These are phyloP conservation scores for Malurus elegans DNA, from an alignment of 2,113 vertebrate genomes.

Conservation along the genomic window DNA sequence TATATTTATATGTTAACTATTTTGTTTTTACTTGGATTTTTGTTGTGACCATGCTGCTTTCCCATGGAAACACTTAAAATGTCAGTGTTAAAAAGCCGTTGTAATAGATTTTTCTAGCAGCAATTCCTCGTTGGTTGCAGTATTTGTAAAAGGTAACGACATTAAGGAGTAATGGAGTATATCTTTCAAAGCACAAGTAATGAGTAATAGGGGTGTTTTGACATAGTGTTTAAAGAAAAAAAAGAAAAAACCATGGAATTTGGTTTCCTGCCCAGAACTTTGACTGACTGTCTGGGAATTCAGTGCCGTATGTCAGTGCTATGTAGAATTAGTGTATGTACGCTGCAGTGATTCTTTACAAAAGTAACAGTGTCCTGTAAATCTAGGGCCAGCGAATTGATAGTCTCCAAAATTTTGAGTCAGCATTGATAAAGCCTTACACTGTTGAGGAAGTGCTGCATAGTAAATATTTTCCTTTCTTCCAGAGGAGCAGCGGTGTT, in stretches of 20 bases:
- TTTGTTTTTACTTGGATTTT: neutral
- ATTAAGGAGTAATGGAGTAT: slow-evolving; percentile 3
- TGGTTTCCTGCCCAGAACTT: slow-evolving; percentile 46
- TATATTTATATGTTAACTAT: neutral
- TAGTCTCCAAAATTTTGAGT: neutral
- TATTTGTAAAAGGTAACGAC: neutral
- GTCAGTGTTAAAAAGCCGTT: neutral
- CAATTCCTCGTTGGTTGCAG: neutral
- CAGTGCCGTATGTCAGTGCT: neutral
- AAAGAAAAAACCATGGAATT: slow-evolving; percentile 21
- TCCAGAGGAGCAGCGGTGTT: neutral
- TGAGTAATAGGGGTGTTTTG: slow-evolving; percentile 34
- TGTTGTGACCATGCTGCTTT: neutral
- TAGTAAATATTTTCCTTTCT: neutral
- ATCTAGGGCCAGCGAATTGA: neutral
- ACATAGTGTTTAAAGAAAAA: slow-evolving; percentile 33
- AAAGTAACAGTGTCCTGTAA: neutral
- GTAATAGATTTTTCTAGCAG: neutral
- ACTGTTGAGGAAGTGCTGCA: neutral
- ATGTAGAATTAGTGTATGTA: neutral
- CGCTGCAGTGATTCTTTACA: neutral
- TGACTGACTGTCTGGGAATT: slow-evolving; percentile 62
- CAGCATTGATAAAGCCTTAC: neutral
- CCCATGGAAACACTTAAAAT: neutral
- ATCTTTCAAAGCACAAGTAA: slow-evolving; percentile 35